A percentile compares a stretch with the other conserved stretches of the same genome.
Conservation (phyloP, 2,113 vertebrate species). For the Chionomys nivalis region DNA sequence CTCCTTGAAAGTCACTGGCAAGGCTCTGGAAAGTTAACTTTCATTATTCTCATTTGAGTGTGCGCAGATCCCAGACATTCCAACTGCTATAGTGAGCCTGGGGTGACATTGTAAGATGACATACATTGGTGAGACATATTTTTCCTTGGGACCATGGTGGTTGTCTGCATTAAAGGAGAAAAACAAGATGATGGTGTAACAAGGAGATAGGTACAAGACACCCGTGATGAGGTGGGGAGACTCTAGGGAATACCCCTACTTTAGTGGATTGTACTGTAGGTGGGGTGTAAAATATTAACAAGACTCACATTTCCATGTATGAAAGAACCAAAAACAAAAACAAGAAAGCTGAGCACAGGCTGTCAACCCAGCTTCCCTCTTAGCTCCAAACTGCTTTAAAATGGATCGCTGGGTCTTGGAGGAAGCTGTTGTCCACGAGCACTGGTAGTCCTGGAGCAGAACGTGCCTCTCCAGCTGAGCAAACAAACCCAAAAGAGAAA, state of each 20-base stretch:
- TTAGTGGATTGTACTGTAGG: constrained; percentile 81
- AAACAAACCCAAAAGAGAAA: constrained; percentile 87
- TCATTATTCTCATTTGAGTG: background rate
- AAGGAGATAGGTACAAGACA: constrained; percentile 42
- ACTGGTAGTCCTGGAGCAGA: constrained; percentile 71
- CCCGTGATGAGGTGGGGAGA: background rate
- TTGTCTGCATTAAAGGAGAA: background rate
- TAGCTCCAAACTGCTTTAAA: constrained; percentile 80
- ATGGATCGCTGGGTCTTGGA: constrained; percentile 79
- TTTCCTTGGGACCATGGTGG: background rate
- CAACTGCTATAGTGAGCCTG: background rate
- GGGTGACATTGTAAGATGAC: background rate
- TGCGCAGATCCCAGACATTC: background rate
- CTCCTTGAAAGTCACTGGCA: background rate
- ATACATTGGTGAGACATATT: background rate
- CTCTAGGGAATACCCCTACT: constrained; percentile 75
- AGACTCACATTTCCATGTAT: constrained; percentile 83
- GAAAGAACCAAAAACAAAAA: constrained; percentile 74
- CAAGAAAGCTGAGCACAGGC: constrained; percentile 77
- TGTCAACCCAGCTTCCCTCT: constrained; percentile 79
- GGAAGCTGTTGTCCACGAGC: constrained; percentile 82
- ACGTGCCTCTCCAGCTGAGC: constrained; percentile 86
- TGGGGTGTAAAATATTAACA: constrained; percentile 81
- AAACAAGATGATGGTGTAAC: background rate
- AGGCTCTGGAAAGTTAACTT: background rate